A percentile compares a stretch with the other conserved stretches of the same genome.
phyloP scores from a whole-genome alignment of 2,888 invertebrate species.

The Prosapia bicincta region DNA sequence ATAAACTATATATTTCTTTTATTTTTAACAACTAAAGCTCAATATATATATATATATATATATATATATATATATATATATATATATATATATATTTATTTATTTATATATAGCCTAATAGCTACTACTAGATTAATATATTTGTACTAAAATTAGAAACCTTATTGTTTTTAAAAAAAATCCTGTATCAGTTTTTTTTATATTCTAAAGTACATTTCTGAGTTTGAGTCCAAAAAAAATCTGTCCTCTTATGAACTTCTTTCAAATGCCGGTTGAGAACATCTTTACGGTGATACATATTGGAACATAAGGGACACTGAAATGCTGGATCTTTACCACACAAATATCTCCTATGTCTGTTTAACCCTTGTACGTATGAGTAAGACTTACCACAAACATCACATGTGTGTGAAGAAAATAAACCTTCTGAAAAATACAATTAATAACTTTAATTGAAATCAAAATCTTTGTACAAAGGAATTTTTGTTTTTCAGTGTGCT shows the following conservation, averaged over 20 bases:
- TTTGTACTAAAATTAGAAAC: not conserved
- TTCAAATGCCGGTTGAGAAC: not conserved
- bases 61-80: no score
- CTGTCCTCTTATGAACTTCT: not conserved
- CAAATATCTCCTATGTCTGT: slow-evolving; percentile 39
- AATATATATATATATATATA: no score
- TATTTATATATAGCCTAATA: no score
- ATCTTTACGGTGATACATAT: not conserved
- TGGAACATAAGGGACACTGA: not conserved
- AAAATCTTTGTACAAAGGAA: no score
- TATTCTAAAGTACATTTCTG: not conserved
- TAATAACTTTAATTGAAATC: not conserved
- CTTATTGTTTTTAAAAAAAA: not conserved
- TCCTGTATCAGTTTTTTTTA: not conserved
- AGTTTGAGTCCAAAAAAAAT: not conserved
- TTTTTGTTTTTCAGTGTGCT: no score
- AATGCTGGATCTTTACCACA: slow-evolving; percentile 38
- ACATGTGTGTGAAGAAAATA: slow-evolving; percentile 28
- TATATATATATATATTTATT: no score
- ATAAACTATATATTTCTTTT: not conserved
- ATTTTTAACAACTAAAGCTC: not conserved
- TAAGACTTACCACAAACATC: slow-evolving; percentile 44
- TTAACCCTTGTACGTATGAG: slow-evolving; percentile 43
- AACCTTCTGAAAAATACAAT: not conserved
- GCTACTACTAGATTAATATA: no score